A percentile compares a stretch with the other conserved stretches of the same genome.
Evolutionary conservation across 2,888 invertebrate genomes (phyloP).

Genomic region (Pollenia labialis): DNA sequence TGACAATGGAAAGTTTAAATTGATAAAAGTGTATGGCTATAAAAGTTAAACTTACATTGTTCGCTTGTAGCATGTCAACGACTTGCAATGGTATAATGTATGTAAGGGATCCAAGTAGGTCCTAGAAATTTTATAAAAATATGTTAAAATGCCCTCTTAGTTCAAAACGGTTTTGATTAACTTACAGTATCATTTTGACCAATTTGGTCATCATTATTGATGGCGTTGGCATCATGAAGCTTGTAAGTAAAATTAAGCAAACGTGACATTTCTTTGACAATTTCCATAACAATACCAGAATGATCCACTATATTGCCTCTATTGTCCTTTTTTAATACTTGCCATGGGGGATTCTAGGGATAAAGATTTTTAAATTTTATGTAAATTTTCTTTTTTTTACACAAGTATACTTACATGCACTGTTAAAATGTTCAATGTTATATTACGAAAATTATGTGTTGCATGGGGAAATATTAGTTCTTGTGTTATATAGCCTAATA

Average conservation of each 20-base stretch:
- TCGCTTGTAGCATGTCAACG: slow-evolving; percentile 78
- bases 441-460: slow-evolving; percentile 90
- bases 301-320: slow-evolving; percentile 85
- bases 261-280: slow-evolving; percentile 89
- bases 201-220: slow-evolving; percentile 59
- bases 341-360: slow-evolving; percentile 94
- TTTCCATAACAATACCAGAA: slow-evolving; percentile 91
- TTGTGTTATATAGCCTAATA: slow-evolving; percentile 87
- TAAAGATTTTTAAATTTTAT: neutral
- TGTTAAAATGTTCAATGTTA: slow-evolving; percentile 89
- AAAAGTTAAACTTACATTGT: slow-evolving; percentile 74
- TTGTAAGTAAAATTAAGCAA: slow-evolving; percentile 91
- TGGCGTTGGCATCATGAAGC: slow-evolving; percentile 78
- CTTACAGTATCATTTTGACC: slow-evolving; percentile 79
- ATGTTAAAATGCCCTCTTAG: neutral
- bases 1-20: too few species aligned
- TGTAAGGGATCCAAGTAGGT: slow-evolving; percentile 80
- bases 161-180: neutral
- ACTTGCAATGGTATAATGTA: slow-evolving; percentile 79
- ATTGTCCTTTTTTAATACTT: slow-evolving; percentile 87
- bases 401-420: slow-evolving; percentile 87
- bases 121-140: slow-evolving; percentile 70
- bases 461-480: slow-evolving; percentile 93
- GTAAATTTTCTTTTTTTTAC: neutral
- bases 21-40: neutral